These are phyloP conservation scores for Homalodisca vitripennis DNA, from an alignment of 1,140 invertebrate genomes.

Conservation along the genomic window DNA sequence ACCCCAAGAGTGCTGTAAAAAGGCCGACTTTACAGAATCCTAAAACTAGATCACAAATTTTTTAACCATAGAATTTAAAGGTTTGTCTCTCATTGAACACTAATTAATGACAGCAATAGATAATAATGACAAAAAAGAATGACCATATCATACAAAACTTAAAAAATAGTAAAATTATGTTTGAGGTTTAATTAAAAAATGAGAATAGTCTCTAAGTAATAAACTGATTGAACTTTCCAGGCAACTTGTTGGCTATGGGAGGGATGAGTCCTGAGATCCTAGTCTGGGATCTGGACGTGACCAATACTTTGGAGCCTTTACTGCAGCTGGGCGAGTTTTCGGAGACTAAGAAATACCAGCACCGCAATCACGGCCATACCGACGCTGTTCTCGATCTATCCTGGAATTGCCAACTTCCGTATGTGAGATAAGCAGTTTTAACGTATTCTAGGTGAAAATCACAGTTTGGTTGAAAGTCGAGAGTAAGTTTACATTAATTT, in stretches of 20 bases:
- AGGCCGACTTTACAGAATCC: too few species aligned
- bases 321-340: constrained; percentile 67
- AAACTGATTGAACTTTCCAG: constrained; percentile 46
- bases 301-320: constrained; percentile 84
- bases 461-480: constrained; percentile 7
- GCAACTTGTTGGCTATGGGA: constrained; percentile 88
- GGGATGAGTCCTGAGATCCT: constrained; percentile 89
- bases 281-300: constrained; percentile 93
- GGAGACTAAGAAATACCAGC: constrained; percentile 64
- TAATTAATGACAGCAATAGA: too few species aligned
- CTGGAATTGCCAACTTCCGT: constrained; percentile 78
- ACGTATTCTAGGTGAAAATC: not conserved
- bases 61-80: too few species aligned
- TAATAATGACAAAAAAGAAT: too few species aligned
- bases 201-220: too few species aligned
- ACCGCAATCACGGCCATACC: constrained; percentile 64
- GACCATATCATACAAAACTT: too few species aligned
- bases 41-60: too few species aligned
- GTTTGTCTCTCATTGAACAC: too few species aligned
- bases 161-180: too few species aligned
- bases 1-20: too few species aligned
- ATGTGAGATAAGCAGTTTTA: too few species aligned
- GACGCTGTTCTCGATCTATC: constrained; percentile 89
- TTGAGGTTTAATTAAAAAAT: too few species aligned
- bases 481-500: constrained; percentile 4